phyloP scores from a whole-genome alignment of 2,888 invertebrate species.

The Lampropteryx suffumata region DNA sequence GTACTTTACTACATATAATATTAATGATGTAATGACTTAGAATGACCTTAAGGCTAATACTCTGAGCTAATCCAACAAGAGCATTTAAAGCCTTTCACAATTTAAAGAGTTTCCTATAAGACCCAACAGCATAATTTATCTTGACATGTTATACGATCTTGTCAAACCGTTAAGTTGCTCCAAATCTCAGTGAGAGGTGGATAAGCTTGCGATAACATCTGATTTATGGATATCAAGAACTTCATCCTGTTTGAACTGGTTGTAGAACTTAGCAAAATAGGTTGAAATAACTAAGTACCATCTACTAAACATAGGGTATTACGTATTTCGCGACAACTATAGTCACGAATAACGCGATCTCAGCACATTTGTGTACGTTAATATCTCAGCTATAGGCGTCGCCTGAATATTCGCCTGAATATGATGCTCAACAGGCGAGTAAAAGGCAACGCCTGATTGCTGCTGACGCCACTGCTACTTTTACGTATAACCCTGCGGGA shows the following conservation, averaged over 20 bases:
- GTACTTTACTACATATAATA: too few species aligned
- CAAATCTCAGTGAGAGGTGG: constrained; percentile 21
- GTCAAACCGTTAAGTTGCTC: constrained; percentile 24
- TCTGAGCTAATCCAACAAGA: constrained; percentile 1
- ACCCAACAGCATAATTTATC: constrained; percentile 4
- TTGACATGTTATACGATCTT: constrained; percentile 7
- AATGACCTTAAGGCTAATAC: not conserved
- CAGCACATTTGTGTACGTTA: too few species aligned
- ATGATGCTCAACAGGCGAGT: too few species aligned
- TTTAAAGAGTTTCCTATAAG: constrained; percentile 3
- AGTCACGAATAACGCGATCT: too few species aligned
- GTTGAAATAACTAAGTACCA: not conserved
- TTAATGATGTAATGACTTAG: not conserved
- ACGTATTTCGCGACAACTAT: too few species aligned
- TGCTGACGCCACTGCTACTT: too few species aligned
- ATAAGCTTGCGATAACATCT: constrained; percentile 34
- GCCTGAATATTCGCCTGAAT: too few species aligned
- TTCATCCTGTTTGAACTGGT: constrained; percentile 32
- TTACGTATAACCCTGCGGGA: too few species aligned
- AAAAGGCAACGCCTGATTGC: too few species aligned
- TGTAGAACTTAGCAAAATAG: constrained; percentile 21
- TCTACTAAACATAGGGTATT: too few species aligned
- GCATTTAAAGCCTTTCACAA: constrained; percentile 7
- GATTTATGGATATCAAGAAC: constrained; percentile 34
- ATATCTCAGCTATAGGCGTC: too few species aligned